Percentiles rank a stretch among this genome's conserved stretches.
Conservation (phyloP, 2,113 vertebrate genomes). For the Chloebia gouldiae region DNA sequence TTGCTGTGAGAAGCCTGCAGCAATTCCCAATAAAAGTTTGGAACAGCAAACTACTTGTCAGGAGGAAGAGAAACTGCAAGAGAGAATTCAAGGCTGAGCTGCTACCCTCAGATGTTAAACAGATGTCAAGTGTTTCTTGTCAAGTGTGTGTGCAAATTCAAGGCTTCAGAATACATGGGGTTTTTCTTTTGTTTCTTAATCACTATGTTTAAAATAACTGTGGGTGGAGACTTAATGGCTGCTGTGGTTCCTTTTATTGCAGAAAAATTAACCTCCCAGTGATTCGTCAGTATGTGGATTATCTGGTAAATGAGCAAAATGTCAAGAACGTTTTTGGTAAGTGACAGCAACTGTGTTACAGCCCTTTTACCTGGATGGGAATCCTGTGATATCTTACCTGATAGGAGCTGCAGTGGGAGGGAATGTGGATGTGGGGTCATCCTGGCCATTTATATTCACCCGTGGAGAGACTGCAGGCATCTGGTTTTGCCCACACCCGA, state of each 20-base stretch:
- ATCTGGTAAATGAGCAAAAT: slow-evolving; percentile 82
- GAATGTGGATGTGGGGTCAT: neutral
- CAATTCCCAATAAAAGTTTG: neutral
- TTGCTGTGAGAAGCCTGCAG: neutral
- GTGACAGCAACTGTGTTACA: slow-evolving; percentile 10
- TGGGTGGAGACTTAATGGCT: neutral
- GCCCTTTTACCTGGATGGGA: neutral
- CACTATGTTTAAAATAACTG: neutral
- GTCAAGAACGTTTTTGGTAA: slow-evolving; percentile 90
- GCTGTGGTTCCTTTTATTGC: slow-evolving; percentile 38
- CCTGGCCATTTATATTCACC: neutral
- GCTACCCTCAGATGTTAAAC: neutral
- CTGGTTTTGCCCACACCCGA: neutral
- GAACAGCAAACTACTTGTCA: neutral
- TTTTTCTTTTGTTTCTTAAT: neutral
- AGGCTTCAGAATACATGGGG: neutral
- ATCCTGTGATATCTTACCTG: neutral
- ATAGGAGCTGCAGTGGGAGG: neutral
- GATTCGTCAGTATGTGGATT: slow-evolving; percentile 87
- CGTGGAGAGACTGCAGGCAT: neutral
- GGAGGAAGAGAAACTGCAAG: neutral
- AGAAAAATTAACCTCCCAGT: slow-evolving; percentile 85
- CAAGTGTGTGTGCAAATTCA: neutral
- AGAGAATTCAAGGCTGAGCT: neutral
- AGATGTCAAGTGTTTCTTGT: neutral